phyloP scores from a whole-genome alignment of 2,797 vertebrate species.

The Aulostomus chinensis region DNA sequence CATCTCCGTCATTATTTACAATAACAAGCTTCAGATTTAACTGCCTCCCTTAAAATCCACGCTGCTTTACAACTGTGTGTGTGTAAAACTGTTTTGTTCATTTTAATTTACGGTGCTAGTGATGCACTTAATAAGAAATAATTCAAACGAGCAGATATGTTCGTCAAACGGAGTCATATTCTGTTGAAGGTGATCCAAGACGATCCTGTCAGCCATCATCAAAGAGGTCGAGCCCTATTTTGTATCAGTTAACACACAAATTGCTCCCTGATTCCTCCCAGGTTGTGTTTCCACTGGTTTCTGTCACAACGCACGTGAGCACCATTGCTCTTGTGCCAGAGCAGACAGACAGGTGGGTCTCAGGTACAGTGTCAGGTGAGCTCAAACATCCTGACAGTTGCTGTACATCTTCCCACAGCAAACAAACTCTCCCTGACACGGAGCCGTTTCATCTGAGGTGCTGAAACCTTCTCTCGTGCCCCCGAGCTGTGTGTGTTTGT shows the following conservation, averaged over 20 bases:
- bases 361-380: slow-evolving; percentile 65
- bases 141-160: too few relatives aligned
- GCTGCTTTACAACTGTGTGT: slow-evolving; percentile 21
- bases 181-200: too few relatives aligned
- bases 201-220: slow-evolving; percentile 39
- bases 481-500: slow-evolving; percentile 34
- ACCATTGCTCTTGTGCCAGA: slow-evolving; percentile 46
- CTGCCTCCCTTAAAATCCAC: slow-evolving; percentile 21
- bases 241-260: slow-evolving; percentile 71
- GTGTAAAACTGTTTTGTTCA: too few relatives aligned
- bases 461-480: slow-evolving; percentile 47
- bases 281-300: slow-evolving; percentile 62
- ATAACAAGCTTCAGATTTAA: slow-evolving; percentile 52
- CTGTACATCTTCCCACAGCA: slow-evolving; percentile 31
- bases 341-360: slow-evolving; percentile 54
- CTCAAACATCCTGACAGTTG: slow-evolving; percentile 42
- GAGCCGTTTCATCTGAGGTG: slow-evolving; percentile 62
- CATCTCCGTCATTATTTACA: slow-evolving; percentile 50
- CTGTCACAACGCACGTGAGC: slow-evolving; percentile 69
- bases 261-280: slow-evolving; percentile 67
- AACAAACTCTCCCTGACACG: slow-evolving; percentile 39
- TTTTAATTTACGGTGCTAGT: too few relatives aligned
- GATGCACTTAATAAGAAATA: too few relatives aligned
- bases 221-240: slow-evolving; percentile 33
- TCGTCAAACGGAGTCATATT: too few relatives aligned